Base-by-base conservation (phyloP, 2,888 invertebrate species). In the Drosophila borealis region DNA sequence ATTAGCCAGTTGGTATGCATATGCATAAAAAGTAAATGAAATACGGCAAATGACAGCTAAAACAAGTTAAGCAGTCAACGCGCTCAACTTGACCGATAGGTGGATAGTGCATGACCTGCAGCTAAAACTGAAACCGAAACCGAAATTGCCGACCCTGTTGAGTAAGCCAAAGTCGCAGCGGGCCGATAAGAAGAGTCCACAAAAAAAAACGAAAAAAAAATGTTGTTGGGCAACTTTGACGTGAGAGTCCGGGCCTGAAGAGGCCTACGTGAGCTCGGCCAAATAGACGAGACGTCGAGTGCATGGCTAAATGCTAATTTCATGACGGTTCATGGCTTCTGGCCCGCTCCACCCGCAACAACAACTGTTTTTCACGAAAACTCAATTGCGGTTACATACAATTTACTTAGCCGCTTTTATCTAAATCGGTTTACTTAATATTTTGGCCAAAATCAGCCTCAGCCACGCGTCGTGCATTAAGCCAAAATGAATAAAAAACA, bases 1-100 rank as follows among this genome's bases (percentile, higher is more conserved):
- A 29, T 59, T 59, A 77, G 74, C 74, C 53, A 55, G 75, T 78
- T 80, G 73, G 21, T 36, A 48, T 53, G 57, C 55, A 36, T 46
- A 29, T 50, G 44, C 21, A 17, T 8, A 29, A 29, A 50, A 55
- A 19, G 9, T 13, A 41, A 54, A 46, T 14, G 44, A 66, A 39
- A 39, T 19, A 42, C 10, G 9, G 3, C 3, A 19, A n/a, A 49
- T 41, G 39, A 9, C 48, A 54, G 45, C 17, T 9, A 33, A 51
- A 71, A 50, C 53, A 49, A 74, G 62, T 57, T 50, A 55, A 33
- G 29, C 49, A 46, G 65, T 46, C 33, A 74, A 81, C 73, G 74
- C 68, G 86, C 69, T 81, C 70, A 81, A 78, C 85, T 86, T 85
- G 85, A 82, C 87, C 85, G 87, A 78, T 81, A 69, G 79, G 54